Percentiles rank a stretch among this genome's conserved stretches.
Conservation (phyloP, 2,888 invertebrate genomes). For the Serripes groenlandicus region DNA sequence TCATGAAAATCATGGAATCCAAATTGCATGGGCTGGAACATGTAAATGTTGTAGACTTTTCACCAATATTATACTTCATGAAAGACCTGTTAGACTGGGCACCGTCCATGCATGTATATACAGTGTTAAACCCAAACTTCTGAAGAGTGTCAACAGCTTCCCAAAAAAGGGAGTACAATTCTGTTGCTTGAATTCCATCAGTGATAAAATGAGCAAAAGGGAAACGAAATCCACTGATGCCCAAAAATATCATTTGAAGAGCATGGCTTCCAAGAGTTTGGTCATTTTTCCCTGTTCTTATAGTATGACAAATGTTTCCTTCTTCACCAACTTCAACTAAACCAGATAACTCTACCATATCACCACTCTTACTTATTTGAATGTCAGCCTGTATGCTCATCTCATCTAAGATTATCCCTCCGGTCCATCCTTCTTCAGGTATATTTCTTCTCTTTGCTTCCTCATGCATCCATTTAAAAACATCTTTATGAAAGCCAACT, state of each 20-base stretch:
- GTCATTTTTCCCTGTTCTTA: constrained; percentile 46
- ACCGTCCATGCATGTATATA: constrained; percentile 48
- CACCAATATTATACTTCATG: constrained; percentile 38
- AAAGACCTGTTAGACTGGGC: constrained; percentile 40
- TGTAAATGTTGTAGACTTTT: constrained; percentile 14
- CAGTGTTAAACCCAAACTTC: constrained; percentile 30
- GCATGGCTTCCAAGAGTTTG: constrained; percentile 42
- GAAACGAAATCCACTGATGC: constrained; percentile 60
- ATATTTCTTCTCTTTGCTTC: constrained; percentile 54
- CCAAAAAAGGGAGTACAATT: constrained; percentile 44
- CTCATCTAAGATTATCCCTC: constrained; percentile 64
- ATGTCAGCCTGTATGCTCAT: constrained; percentile 67
- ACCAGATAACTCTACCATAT: constrained; percentile 57
- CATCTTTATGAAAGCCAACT: constrained; percentile 32
- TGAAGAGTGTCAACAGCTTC: constrained; percentile 36
- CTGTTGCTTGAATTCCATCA: constrained; percentile 43
- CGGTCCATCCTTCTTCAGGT: constrained; percentile 43
- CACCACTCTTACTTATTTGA: constrained; percentile 54
- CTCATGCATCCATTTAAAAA: constrained; percentile 63
- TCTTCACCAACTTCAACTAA: constrained; percentile 54
- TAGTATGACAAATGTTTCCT: constrained; percentile 35
- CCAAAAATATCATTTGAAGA: constrained; percentile 57
- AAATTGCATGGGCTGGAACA: constrained; percentile 27
- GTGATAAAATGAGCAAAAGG: constrained; percentile 54
- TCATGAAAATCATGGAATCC: constrained; percentile 33